These are phyloP conservation scores for Argopecten irradians DNA, from an alignment of 1,140 invertebrate species.

Conservation along the genomic window DNA sequence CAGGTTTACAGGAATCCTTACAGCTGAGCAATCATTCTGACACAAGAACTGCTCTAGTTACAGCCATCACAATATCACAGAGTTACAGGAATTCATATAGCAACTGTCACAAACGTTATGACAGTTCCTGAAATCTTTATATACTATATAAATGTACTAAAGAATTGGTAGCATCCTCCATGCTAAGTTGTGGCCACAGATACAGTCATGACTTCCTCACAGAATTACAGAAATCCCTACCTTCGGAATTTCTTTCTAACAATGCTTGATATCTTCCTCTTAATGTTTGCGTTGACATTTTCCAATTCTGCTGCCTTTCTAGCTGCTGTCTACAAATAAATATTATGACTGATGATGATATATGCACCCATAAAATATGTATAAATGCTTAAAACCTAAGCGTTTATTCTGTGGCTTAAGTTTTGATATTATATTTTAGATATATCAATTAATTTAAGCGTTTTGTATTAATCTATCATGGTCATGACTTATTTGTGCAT, in stretches of 20 bases:
- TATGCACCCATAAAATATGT: conserved; percentile 25
- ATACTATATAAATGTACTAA: too few species aligned
- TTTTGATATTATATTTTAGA: background rate
- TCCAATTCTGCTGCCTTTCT: conserved; percentile 79
- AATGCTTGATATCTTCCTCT: conserved; percentile 61
- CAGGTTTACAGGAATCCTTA: too few species aligned
- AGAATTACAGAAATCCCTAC: background rate
- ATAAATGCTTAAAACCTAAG: background rate
- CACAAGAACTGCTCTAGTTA: too few species aligned
- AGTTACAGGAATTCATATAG: too few species aligned
- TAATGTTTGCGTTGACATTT: conserved; percentile 87
- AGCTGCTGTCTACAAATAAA: conserved; percentile 77
- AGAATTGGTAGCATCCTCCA: too few species aligned
- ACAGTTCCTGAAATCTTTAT: too few species aligned
- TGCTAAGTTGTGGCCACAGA: too few species aligned
- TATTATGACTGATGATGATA: too few species aligned
- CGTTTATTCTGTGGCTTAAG: background rate
- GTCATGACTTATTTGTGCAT: background rate
- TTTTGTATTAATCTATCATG: background rate
- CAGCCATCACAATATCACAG: too few species aligned
- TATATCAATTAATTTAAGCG: background rate
- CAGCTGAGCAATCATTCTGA: too few species aligned
- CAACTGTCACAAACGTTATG: too few species aligned
- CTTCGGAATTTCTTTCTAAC: background rate
- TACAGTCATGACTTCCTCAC: background rate